phyloP scores from a whole-genome alignment of 2,888 invertebrate genomes.

The Leucophora obtusa region DNA sequence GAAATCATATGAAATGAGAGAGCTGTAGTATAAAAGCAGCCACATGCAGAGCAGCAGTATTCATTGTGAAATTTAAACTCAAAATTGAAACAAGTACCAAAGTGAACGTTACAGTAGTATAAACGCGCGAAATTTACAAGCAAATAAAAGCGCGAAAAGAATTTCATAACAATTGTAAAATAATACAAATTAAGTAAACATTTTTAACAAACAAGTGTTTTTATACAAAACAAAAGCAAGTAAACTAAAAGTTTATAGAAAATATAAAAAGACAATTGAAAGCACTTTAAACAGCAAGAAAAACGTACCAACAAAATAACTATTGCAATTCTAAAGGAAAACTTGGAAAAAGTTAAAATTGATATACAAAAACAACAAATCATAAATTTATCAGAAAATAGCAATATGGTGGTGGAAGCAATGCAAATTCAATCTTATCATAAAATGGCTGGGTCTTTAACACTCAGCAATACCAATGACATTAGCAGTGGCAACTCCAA shows the following conservation, averaged over 20 bases:
- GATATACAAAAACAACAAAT: slow-evolving; percentile 55
- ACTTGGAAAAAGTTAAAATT: slow-evolving; percentile 57
- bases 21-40: slow-evolving; percentile 74
- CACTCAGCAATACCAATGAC: slow-evolving; percentile 54
- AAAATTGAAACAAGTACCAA: slow-evolving; percentile 75
- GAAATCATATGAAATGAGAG: slow-evolving; percentile 67
- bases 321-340: slow-evolving; percentile 48
- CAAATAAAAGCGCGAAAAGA: slow-evolving; percentile 69
- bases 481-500: slow-evolving; percentile 50
- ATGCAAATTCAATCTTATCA: slow-evolving; percentile 67
- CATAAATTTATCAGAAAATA: slow-evolving; percentile 51
- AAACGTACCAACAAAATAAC: slow-evolving; percentile 17
- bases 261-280: slow-evolving; percentile 68
- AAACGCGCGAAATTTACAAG: slow-evolving; percentile 46
- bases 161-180: slow-evolving; percentile 72
- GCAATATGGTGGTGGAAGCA: slow-evolving; percentile 75
- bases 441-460: slow-evolving; percentile 48
- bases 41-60: slow-evolving; percentile 67
- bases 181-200: slow-evolving; percentile 26
- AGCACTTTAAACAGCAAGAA: slow-evolving; percentile 54
- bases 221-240: slow-evolving; percentile 16
- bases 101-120: slow-evolving; percentile 19
- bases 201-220: slow-evolving; percentile 4
- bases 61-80: slow-evolving; percentile 78
- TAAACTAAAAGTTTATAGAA: slow-evolving; percentile 21